Conservation (phyloP, 2,113 vertebrate species). For the Etia nguti region DNA sequence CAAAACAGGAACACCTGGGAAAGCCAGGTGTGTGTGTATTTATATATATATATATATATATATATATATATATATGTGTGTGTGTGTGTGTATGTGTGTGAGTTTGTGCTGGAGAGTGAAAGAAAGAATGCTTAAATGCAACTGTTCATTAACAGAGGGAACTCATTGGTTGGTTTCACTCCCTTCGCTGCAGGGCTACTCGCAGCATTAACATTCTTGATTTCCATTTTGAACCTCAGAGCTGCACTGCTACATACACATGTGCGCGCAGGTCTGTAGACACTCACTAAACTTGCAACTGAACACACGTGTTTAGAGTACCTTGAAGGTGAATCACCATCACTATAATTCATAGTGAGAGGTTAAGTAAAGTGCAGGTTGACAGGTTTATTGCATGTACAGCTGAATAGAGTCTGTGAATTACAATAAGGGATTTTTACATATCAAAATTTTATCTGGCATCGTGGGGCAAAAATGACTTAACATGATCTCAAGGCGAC, state of each 20-base stretch:
- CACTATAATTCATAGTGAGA: neutral
- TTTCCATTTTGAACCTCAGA: conserved; percentile 17
- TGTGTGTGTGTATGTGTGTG: neutral
- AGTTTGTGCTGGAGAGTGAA: neutral
- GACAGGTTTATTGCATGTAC: neutral
- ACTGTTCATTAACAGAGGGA: conserved; percentile 46
- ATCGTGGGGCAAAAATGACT: neutral
- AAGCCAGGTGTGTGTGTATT: conserved; percentile 11
- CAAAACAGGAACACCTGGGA: conserved; percentile 20
- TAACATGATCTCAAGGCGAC: neutral
- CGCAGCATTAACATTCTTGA: conserved; percentile 39
- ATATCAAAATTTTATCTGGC: neutral
- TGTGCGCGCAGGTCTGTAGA: neutral
- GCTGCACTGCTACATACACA: neutral
- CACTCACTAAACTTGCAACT: neutral
- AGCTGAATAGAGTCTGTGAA: neutral
- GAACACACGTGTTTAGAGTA: neutral
- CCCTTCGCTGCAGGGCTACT: conserved; percentile 21
- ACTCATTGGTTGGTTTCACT: conserved; percentile 15
- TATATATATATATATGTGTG: neutral
- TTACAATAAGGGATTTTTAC: neutral
- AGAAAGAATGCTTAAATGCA: conserved; percentile 13
- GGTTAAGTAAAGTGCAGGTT: conserved; percentile 34
- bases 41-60: no score
- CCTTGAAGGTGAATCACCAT: conserved; percentile 21